Conservation (phyloP, 92 coral and sea anemone genomes). For the Heliopora coerulea region DNA sequence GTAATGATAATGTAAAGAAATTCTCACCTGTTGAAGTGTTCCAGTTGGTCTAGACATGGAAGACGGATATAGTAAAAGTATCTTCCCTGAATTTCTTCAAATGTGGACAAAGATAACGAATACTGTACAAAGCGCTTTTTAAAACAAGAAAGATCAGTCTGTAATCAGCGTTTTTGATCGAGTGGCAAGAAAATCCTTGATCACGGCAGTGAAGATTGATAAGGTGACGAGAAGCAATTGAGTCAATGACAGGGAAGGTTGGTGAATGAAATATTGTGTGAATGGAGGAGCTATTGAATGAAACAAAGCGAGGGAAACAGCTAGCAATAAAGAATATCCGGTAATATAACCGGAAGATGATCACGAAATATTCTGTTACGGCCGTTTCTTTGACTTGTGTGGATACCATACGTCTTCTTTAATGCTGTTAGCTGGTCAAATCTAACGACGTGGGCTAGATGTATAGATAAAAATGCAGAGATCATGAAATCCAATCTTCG, state of each 20-base stretch:
- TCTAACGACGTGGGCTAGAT: no score
- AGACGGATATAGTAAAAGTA: not conserved
- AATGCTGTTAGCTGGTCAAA: no score
- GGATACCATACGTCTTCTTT: no score
- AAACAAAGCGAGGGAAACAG: slow-evolving; percentile 7
- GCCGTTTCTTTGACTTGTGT: no score
- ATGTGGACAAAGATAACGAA: not conserved
- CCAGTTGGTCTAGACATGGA: not conserved
- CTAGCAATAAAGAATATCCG: slow-evolving; percentile 29
- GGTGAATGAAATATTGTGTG: slow-evolving; percentile 37
- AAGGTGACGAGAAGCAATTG: slow-evolving; percentile 15
- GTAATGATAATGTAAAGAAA: no score
- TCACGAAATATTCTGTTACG: slow-evolving; percentile 39
- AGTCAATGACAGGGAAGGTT: slow-evolving; percentile 3
- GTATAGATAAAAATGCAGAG: no score
- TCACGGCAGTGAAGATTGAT: slow-evolving; percentile 37
- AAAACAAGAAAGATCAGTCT: not conserved
- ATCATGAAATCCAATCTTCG: no score
- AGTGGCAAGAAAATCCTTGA: slow-evolving; percentile 13
- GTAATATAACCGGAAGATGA: not conserved
- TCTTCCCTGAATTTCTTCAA: no score
- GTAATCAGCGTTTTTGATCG: not conserved
- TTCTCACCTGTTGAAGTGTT: not conserved
- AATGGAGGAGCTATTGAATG: slow-evolving; percentile 18
- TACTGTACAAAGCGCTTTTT: slow-evolving; percentile 7